phyloP scores from a whole-genome alignment of 2,113 vertebrate species.

The Lepus americanus region DNA sequence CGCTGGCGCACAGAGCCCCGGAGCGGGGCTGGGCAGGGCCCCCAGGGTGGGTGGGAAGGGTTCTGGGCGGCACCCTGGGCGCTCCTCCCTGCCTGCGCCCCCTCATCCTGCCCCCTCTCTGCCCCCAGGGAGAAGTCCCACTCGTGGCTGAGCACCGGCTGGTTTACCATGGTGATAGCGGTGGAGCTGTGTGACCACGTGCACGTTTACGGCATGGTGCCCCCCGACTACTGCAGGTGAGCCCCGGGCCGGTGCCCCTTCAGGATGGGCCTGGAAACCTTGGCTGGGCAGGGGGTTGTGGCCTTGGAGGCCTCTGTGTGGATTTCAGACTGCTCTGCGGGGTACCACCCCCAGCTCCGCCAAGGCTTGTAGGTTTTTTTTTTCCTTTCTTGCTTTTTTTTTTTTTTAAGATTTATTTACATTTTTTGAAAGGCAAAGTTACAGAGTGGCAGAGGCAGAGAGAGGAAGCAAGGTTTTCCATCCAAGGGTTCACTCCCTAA shows the following conservation, averaged over 20 bases:
- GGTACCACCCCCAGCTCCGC: neutral
- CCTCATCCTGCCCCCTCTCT: neutral
- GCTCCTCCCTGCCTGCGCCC: neutral
- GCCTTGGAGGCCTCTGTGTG: neutral
- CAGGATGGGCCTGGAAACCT: neutral
- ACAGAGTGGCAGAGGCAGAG: too few species aligned
- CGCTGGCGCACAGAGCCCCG: neutral
- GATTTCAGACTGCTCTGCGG: neutral
- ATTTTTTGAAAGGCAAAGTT: too few species aligned
- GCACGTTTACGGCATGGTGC: conserved; percentile 98
- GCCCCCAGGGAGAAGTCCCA: conserved; percentile 93
- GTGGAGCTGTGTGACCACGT: conserved; percentile 96
- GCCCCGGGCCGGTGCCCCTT: neutral
- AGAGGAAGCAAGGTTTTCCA: too few species aligned
- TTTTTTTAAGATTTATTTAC: too few species aligned
- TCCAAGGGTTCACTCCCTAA: too few species aligned
- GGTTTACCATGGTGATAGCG: conserved; percentile 99
- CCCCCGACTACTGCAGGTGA: conserved; percentile 95
- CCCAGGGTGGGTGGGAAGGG: accelerated
- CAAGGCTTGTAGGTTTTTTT: neutral
- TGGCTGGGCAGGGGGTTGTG: neutral
- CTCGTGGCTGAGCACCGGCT: conserved; percentile 98
- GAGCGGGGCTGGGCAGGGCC: neutral
- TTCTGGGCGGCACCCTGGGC: accelerated
- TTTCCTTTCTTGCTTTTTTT: too few species aligned